Evolutionary conservation across 2,797 vertebrate genomes (phyloP).

Genomic region (Parambassis ranga): DNA sequence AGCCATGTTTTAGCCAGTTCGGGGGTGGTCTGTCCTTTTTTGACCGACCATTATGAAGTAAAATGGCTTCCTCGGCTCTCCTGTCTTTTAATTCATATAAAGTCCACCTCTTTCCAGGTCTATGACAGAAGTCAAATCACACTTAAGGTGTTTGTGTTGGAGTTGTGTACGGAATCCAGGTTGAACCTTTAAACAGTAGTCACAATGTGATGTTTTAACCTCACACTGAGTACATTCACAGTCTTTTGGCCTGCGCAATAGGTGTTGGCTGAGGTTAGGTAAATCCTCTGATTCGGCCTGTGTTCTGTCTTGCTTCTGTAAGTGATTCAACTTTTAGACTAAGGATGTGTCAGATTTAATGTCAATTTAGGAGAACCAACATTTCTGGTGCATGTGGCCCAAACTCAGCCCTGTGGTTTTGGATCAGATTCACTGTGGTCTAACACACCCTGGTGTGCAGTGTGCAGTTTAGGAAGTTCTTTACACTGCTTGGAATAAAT

Average conservation of each 20-base stretch:
- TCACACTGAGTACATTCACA: slow-evolving; percentile 71
- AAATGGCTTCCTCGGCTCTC: slow-evolving; percentile 44
- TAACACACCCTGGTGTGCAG: slow-evolving; percentile 55
- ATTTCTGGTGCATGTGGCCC: slow-evolving; percentile 51
- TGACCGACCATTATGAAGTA: slow-evolving; percentile 18
- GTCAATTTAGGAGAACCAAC: slow-evolving; percentile 62
- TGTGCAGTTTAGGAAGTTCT: slow-evolving; percentile 53
- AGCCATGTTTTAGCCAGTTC: slow-evolving; percentile 31
- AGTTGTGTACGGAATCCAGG: slow-evolving; percentile 34
- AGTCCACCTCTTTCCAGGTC: slow-evolving; percentile 6
- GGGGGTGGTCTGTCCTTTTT: slow-evolving; percentile 61
- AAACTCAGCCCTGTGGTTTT: slow-evolving; percentile 63
- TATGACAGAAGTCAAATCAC: slow-evolving; percentile 39
- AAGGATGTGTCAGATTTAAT: slow-evolving; percentile 70
- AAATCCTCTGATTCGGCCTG: slow-evolving; percentile 71
- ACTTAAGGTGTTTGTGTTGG: slow-evolving; percentile 68
- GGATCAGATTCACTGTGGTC: slow-evolving; percentile 55
- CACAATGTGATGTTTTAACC: slow-evolving; percentile 67
- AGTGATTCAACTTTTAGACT: slow-evolving; percentile 64
- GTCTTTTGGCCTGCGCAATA: slow-evolving; percentile 51
- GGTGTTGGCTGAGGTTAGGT: slow-evolving; percentile 59
- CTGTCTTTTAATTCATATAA: slow-evolving; percentile 32
- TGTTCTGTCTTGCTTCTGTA: slow-evolving; percentile 35
- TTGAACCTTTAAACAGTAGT: slow-evolving; percentile 71
- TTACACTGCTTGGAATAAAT: slow-evolving; percentile 57